A percentile compares a stretch with the other conserved stretches of the same genome.
phyloP scores from a whole-genome alignment of 2,113 vertebrate genomes.

The Rhodinocichla rosea region DNA sequence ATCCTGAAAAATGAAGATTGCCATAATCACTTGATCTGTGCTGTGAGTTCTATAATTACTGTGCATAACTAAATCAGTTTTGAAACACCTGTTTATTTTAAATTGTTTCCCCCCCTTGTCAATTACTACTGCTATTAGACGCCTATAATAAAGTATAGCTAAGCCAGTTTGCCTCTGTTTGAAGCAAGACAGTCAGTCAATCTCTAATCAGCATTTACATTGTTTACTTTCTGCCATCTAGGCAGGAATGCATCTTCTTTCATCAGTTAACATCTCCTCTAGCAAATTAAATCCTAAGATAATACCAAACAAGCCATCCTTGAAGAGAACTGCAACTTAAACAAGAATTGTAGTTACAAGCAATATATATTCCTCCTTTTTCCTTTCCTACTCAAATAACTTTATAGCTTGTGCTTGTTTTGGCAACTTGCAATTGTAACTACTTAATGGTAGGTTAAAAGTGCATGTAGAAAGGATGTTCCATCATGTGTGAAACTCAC shows the following conservation, averaged over 20 bases:
- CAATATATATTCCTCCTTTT: neutral
- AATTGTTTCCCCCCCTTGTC: neutral
- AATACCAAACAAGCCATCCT: neutral
- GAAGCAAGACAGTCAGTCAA: neutral
- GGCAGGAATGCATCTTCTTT: neutral
- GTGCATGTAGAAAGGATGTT: neutral
- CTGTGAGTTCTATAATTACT: neutral
- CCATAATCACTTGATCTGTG: neutral
- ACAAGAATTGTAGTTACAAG: neutral
- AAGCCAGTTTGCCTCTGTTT: neutral
- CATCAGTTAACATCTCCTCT: neutral
- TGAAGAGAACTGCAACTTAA: neutral
- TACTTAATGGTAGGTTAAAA: neutral
- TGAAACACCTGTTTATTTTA: neutral
- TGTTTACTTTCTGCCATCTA: neutral
- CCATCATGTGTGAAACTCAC: neutral
- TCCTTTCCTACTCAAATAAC: neutral
- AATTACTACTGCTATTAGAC: conserved; percentile 1
- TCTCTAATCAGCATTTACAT: neutral
- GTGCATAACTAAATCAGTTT: neutral
- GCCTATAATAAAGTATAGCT: neutral
- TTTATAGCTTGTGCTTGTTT: neutral
- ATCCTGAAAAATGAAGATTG: conserved; percentile 77
- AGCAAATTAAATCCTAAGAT: neutral
- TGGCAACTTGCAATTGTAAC: neutral